Evolutionary conservation across 2,797 vertebrate species (phyloP).

Genomic region (Sebastiscus tertius): DNA sequence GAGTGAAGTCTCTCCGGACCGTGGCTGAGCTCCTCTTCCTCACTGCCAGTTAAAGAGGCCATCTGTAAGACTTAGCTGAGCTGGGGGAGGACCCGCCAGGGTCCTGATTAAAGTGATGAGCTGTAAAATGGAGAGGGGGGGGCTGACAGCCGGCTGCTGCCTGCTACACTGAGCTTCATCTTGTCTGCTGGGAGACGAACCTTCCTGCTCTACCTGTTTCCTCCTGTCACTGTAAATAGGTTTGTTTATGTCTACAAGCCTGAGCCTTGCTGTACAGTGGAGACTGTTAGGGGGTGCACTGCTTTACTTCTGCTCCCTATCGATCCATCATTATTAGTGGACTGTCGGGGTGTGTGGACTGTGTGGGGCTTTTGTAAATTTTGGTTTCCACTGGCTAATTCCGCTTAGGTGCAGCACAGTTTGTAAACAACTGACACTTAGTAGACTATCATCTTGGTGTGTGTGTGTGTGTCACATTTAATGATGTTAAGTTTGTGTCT

Average conservation of each 20-base stretch:
- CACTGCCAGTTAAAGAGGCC: slow-evolving; percentile 60
- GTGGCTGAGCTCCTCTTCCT: slow-evolving; percentile 48
- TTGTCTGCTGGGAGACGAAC: slow-evolving; percentile 43
- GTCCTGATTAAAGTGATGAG: slow-evolving; percentile 70
- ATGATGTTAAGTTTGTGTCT: neutral
- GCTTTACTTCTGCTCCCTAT: slow-evolving; percentile 1
- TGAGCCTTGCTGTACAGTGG: neutral
- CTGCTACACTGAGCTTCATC: slow-evolving; percentile 43
- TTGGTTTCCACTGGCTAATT: neutral
- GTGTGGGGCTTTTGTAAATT: neutral
- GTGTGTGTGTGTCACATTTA: neutral
- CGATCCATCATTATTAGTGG: slow-evolving; percentile 28
- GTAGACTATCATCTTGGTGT: neutral
- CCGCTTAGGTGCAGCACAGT: neutral
- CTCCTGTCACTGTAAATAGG: slow-evolving; percentile 46
- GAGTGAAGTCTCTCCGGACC: slow-evolving; percentile 45
- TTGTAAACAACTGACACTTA: neutral
- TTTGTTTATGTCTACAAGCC: slow-evolving; percentile 49
- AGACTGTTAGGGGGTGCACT: neutral
- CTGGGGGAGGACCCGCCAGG: slow-evolving; percentile 48
- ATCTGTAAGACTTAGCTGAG: slow-evolving; percentile 53
- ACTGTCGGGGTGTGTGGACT: neutral
- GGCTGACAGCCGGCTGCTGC: slow-evolving; percentile 39
- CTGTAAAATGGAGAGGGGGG: slow-evolving; percentile 50
- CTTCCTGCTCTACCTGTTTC: slow-evolving; percentile 51